Evolutionary conservation across 2,797 vertebrate genomes (phyloP).

Genomic region (Melanotaenia parkinsoni): DNA sequence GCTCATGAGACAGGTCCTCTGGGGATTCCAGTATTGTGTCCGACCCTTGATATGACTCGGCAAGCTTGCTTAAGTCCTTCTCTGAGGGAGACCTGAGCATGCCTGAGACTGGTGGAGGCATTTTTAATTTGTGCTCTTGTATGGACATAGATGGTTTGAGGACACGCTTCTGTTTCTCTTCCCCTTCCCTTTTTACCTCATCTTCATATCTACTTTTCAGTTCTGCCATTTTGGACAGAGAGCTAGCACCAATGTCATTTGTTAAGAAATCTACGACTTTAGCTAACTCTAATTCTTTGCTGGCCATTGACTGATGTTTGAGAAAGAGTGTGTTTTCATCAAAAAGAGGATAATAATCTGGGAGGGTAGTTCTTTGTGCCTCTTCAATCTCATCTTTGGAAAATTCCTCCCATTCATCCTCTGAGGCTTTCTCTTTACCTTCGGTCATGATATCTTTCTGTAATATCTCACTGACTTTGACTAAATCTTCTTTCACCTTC

Average conservation of each 20-base stretch:
- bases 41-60: conserved; percentile 92
- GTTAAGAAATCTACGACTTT: conserved; percentile 96
- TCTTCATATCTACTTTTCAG: conserved; percentile 93
- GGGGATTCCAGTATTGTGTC: conserved; percentile 97
- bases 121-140: conserved; percentile 97
- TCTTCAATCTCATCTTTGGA: conserved; percentile 95
- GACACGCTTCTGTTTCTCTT: conserved; percentile 95
- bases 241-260: conserved; percentile 93
- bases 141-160: conserved; percentile 88
- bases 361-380: conserved; percentile 85
- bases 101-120: conserved; percentile 91
- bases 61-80: conserved; percentile 96
- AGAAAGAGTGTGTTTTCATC: conserved; percentile 85
- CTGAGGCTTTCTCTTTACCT: conserved; percentile 84
- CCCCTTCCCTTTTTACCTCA: conserved; percentile 92
- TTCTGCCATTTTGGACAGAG: conserved; percentile 89
- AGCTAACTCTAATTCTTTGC: conserved; percentile 93
- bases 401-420: conserved; percentile 98
- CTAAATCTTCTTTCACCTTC: conserved; percentile 98
- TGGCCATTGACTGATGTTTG: conserved; percentile 86
- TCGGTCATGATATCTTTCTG: conserved; percentile 88
- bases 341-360: conserved; percentile 77
- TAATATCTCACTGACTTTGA: conserved; percentile 98
- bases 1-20: conserved; percentile 97
- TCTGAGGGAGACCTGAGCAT: conserved; percentile 97